Base-by-base conservation (phyloP, 37 sponge, comb jelly and placozoan genomes). In the Cladorhizidae sp. region DNA sequence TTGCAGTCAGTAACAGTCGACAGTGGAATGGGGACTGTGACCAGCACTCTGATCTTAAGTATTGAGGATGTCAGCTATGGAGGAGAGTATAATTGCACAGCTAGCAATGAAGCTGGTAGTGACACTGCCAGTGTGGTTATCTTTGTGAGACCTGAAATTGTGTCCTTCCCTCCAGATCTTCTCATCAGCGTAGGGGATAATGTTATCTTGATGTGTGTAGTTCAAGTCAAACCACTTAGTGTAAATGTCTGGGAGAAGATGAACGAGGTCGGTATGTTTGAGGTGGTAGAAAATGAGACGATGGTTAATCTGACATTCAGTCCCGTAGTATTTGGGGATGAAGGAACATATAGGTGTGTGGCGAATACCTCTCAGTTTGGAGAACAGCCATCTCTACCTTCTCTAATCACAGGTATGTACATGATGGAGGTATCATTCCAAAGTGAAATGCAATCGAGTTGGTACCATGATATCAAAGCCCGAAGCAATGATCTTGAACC, bases 31-130 rank as follows among this genome's bases (percentile, higher is more conserved):
- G n/a, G 42, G 20, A 59, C 36, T 23, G 35, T 14, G 20, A 28
- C 5, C 54, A 28, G 39, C 41, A 32, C 12, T 25, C 41, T 29
- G 36, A 45, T 9, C 5, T 7, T 61, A 6, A 61, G 7, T 14
- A 37, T 17, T n/a, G 40, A 28, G 0, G 62, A 26, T 43, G 57
- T 28, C 29, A 51, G 28, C 36, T 56, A 64, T 78, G 79, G 78
- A 29, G 89, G 84, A 25, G 35, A 32, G 0, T 88, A 83, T 69
- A 83, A 43, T 7, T 88, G 89, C 67, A 29, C 67, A 45, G 89
- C 76, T n/a, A 71, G 35, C 65, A 88, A 88, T 83, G 73, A 64
- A 63, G 84, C 89, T 51, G 89, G 89, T 11, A 50, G 33, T 63
- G 68, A 39, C 22, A 83, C 43, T 36, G 64, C 55, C 51, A 75